Evolutionary conservation across 2,888 invertebrate genomes (phyloP), one percentile per base, ranked within the genome.

Genomic region (Anoplius nigerrimus): DNA sequence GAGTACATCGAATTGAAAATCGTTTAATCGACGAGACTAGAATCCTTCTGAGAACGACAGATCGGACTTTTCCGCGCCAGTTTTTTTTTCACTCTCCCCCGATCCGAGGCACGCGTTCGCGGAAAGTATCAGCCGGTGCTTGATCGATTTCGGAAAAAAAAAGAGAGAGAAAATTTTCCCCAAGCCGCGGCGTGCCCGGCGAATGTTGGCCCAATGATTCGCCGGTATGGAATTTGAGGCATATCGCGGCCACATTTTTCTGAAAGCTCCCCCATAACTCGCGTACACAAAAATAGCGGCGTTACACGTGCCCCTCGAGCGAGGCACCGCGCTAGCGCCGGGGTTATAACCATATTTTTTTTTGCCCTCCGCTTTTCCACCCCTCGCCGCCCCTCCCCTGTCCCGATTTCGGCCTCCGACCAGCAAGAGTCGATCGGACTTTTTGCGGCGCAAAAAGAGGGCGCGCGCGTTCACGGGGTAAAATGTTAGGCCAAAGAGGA

Each of bases 211-310:
- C 48, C 53, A 69, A 51, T 69, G 71, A 71, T 65, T 71, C 69
- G 69, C 45, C 57, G 53, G 53, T 16, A 24, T 66, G 77, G 78
- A 75, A 78, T 78, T 64, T 56, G 66, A 69, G 67, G 74, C 67
- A 78, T 78, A 62, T 66, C 70, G 62, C 61, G 62, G 34, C 45
- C 61, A 52, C 55, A 57, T 56, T 63, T 62, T 69, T 69, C 66
- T 56, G 66, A 58, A 58, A 52, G 63, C 62, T 46, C 57, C 27
- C 24, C 45, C 70, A 21, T 67, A 55, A 51, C 48, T 48, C 69
- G 76, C 65, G 71, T 34, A 34, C 34, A 34, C 78, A 64, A 74
- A 78, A 78, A 78, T 78, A 78, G 79, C 58, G 79, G 66, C 74
- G 65, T 74, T 73, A 73, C 72, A 72, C 75, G 75, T 68, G 69